phyloP scores from a whole-genome alignment of 2,797 vertebrate genomes.

The Rhabdophis nuchalis region DNA sequence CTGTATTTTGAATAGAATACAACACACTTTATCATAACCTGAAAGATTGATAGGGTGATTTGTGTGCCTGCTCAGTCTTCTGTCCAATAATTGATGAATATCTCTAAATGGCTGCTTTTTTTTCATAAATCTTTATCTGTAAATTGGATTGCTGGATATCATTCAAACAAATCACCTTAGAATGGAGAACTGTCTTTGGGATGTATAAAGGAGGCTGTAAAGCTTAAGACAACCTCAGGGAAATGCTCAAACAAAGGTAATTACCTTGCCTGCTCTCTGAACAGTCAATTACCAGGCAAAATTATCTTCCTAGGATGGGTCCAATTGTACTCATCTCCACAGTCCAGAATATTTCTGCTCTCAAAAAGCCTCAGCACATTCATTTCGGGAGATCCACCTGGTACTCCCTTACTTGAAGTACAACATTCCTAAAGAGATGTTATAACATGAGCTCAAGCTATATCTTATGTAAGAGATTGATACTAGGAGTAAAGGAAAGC shows the following conservation, averaged over 20 bases:
- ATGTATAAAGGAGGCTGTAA: background rate
- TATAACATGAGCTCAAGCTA: background rate
- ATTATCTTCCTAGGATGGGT: background rate
- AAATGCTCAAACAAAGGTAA: background rate
- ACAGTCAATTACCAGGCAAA: background rate
- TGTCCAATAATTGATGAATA: background rate
- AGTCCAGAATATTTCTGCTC: background rate
- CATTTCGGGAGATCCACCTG: background rate
- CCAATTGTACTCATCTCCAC: background rate
- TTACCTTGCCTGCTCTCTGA: background rate
- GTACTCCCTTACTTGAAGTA: background rate
- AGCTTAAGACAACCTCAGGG: background rate
- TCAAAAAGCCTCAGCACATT: background rate
- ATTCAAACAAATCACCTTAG: background rate
- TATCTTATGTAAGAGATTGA: conserved; percentile 2
- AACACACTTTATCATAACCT: background rate
- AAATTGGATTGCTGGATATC: background rate
- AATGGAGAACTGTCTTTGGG: background rate
- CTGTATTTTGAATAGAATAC: background rate
- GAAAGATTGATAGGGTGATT: background rate
- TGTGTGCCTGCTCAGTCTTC: background rate
- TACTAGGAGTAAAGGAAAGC: background rate
- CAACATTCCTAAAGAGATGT: background rate
- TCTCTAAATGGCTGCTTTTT: background rate
- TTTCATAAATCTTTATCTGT: background rate